These are phyloP conservation scores for Psephotus haematonotus DNA, from an alignment of 2,113 vertebrate species.

Conservation along the genomic window DNA sequence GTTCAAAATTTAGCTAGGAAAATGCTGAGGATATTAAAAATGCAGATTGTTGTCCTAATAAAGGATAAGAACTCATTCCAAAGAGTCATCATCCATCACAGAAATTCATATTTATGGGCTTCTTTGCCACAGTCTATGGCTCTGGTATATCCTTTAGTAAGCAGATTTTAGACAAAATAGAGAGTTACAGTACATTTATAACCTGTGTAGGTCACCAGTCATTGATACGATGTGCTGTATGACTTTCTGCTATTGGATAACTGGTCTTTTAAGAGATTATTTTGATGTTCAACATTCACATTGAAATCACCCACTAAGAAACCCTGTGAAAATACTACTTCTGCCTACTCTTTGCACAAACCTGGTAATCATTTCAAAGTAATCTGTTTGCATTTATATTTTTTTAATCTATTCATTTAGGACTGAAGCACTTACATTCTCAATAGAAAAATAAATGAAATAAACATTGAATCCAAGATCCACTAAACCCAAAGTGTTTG, in stretches of 20 bases:
- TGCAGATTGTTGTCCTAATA: neutral
- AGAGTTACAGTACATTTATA: neutral
- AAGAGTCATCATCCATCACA: neutral
- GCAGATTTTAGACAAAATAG: neutral
- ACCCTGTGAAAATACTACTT: neutral
- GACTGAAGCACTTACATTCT: neutral
- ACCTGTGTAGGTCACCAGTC: neutral
- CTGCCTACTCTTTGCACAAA: neutral
- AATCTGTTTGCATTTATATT: neutral
- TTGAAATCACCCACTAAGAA: neutral
- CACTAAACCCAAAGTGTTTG: neutral
- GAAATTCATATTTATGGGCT: conserved; percentile 4
- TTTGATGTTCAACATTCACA: neutral
- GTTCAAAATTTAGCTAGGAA: neutral
- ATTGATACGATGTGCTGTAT: neutral
- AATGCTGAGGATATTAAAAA: neutral
- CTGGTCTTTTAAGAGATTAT: neutral
- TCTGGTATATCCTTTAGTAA: neutral
- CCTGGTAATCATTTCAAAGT: neutral
- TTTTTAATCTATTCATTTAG: neutral
- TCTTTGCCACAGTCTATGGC: neutral
- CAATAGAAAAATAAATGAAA: conserved; percentile 19
- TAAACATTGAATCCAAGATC: neutral
- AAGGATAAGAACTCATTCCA: neutral
- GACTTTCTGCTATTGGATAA: neutral